Evolutionary conservation across 2,113 vertebrate genomes (phyloP).

Genomic region (Bolborhynchus lineola): DNA sequence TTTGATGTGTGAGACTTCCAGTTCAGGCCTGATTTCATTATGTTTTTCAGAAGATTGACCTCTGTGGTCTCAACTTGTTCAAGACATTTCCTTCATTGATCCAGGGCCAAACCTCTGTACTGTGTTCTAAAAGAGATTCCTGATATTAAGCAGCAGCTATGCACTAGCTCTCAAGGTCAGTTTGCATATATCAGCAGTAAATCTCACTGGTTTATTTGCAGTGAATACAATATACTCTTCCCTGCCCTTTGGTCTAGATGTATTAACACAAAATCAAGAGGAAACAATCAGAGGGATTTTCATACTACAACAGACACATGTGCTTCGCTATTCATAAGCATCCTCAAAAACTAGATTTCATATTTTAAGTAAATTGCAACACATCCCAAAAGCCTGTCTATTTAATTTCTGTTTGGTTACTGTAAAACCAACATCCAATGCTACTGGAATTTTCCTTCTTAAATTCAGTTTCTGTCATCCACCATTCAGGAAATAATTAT

Average conservation of each 20-base stretch:
- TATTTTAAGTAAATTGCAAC: background rate
- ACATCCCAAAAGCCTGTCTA: background rate
- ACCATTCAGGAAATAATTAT: background rate
- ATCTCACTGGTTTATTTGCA: constrained; percentile 39
- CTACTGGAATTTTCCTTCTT: background rate
- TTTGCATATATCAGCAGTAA: constrained; percentile 9
- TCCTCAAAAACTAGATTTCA: background rate
- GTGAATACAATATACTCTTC: background rate
- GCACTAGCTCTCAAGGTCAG: constrained; percentile 20
- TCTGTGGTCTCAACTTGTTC: constrained; percentile 55
- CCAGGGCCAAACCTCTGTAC: constrained; percentile 2
- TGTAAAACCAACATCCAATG: background rate
- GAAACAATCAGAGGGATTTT: background rate
- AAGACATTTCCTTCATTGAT: constrained; percentile 60
- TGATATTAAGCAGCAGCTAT: background rate
- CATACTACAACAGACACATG: background rate
- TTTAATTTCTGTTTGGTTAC: background rate
- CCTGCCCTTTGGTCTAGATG: background rate
- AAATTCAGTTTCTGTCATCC: background rate
- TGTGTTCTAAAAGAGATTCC: background rate
- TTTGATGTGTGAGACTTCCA: constrained; percentile 36
- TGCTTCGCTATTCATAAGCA: background rate
- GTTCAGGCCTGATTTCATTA: constrained; percentile 56
- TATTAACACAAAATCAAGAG: constrained; percentile 9
- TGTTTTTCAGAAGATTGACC: constrained; percentile 54